Percentiles rank a stretch among this genome's conserved stretches.
These are phyloP conservation scores for Eumaeus atala DNA, from an alignment of 1,140 invertebrate species.

Conservation along the genomic window DNA sequence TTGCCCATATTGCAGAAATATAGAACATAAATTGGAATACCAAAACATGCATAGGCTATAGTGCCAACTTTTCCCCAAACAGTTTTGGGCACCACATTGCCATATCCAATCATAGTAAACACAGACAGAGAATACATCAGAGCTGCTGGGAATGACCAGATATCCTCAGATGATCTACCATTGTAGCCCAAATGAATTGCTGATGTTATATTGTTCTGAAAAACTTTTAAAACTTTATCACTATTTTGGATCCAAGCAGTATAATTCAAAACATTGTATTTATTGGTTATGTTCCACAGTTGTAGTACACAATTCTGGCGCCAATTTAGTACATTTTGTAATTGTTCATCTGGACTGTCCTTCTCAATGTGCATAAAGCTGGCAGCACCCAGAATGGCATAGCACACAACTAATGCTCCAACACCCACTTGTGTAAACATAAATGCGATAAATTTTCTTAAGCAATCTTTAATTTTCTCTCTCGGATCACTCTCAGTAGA, in stretches of 20 bases:
- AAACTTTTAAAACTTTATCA: constrained; percentile 79
- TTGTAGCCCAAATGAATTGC: constrained; percentile 86
- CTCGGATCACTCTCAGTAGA: constrained; percentile 79
- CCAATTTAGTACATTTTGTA: constrained; percentile 65
- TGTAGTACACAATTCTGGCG: constrained; percentile 75
- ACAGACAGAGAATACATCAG: constrained; percentile 91
- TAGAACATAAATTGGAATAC: constrained; percentile 93
- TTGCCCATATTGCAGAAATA: constrained; percentile 94
- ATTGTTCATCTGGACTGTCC: constrained; percentile 77
- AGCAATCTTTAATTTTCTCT: constrained; percentile 86
- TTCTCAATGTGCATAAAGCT: constrained; percentile 92
- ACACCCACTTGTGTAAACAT: constrained; percentile 97
- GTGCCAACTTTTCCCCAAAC: constrained; percentile 93
- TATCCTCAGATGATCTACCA: constrained; percentile 80
- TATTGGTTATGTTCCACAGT: constrained; percentile 84
- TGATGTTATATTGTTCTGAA: constrained; percentile 81
- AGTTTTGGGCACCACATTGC: constrained; percentile 93
- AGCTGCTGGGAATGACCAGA: constrained; percentile 90
- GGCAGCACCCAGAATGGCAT: constrained; percentile 95
- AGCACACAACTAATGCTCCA: constrained; percentile 93
- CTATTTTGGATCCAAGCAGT: constrained; percentile 81
- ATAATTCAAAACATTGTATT: constrained; percentile 85
- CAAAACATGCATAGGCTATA: constrained; percentile 95
- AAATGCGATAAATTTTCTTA: constrained; percentile 88
- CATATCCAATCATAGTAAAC: constrained; percentile 96